Conservation (phyloP, 2,888 invertebrate genomes). For the Ferrisia virgata region DNA sequence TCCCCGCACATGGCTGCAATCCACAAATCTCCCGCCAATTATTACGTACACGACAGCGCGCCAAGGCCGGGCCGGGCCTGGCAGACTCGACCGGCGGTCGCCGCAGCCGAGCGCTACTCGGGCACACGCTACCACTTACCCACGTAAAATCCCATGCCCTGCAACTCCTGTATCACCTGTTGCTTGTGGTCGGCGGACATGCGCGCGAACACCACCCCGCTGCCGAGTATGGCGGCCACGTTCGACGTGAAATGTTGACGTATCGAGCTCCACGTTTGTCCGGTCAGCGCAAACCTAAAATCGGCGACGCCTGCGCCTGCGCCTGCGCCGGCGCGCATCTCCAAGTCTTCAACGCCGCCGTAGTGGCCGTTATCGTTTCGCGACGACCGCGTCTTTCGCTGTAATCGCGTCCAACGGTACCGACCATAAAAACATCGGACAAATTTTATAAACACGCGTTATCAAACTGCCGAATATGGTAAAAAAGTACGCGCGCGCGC, state of each 20-base stretch:
- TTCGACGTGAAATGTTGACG: constrained; percentile 68
- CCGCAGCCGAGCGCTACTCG: no score
- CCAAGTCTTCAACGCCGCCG: not conserved
- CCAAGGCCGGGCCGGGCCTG: no score
- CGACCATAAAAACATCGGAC: no score
- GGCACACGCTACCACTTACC: constrained; percentile 53
- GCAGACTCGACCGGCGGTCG: not conserved
- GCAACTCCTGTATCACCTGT: constrained; percentile 68
- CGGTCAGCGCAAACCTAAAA: constrained; percentile 62
- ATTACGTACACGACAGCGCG: no score
- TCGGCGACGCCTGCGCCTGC: not conserved
- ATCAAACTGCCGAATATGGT: no score
- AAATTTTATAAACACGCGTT: no score
- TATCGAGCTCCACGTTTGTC: constrained; percentile 73
- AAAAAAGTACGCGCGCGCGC: no score
- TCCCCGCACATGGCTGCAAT: constrained; percentile 64
- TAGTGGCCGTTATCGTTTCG: not conserved
- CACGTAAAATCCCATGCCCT: constrained; percentile 67
- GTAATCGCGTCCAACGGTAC: no score
- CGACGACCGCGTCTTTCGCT: no score
- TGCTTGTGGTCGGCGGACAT: constrained; percentile 81
- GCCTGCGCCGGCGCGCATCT: not conserved
- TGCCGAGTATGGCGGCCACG: constrained; percentile 62
- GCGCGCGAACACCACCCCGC: constrained; percentile 76
- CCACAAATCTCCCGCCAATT: no score